Evolutionary conservation across 2,797 vertebrate genomes (phyloP), one percentile per base, ranked within the genome.

Genomic region (Spizella passerina): DNA sequence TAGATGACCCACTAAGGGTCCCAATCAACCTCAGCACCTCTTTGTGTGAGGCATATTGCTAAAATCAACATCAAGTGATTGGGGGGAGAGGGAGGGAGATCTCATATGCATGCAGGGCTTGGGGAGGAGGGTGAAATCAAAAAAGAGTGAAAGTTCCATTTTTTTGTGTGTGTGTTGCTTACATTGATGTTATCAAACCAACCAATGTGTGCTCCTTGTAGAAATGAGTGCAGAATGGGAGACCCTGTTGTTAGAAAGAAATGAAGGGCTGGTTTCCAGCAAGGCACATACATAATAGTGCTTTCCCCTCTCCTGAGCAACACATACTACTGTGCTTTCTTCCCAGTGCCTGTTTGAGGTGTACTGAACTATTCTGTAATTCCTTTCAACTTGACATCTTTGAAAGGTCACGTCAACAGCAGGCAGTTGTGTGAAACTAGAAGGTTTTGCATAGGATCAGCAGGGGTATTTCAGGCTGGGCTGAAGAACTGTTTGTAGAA

Each of bases 371-470:
- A 60, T 83, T 87, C 72, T 71, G 79, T 95, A 91, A 89, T 82
- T 95, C 75, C 4, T 39, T 91, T 79, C 88, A 86, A 10, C 80
- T 71, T 14, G 17, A 60, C 49, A 52, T 82, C 90, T 95, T 79
- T 90, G 87, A 91, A 94, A 97, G 90, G 94, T 91, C 92, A 79
- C 75, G 57, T 81, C 80, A 86, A 43, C 87, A 96, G 95, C 88
- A 94, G 90, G 88, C 65, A 82, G 84, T 71, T 91, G 46, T 86
- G 75, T 64, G 60, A 70, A 94, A 83, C 63, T 88, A 94, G 69
- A 73, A 90, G 63, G 4, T 81, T 86, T 88, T 95, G 66, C 72
- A 26, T 49, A 53, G 80, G 59, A 95, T 71, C 83, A 95, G 90
- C 66, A 83, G 92, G 95, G 56, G 63, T 83, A 68, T 86, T 94